Conservation (phyloP, 1,140 invertebrate species). For the Drosophila auraria region DNA sequence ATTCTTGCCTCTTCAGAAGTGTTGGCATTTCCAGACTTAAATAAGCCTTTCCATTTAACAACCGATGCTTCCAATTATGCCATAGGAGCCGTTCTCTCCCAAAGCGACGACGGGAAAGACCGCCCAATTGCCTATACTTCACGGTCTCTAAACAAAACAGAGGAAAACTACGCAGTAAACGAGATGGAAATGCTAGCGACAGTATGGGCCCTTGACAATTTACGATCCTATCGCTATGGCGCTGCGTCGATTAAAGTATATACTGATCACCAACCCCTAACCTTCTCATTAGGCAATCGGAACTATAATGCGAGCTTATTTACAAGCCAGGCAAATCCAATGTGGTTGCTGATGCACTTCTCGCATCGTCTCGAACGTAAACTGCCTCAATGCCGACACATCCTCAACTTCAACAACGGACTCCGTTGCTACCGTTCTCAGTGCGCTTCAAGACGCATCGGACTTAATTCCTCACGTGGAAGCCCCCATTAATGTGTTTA, state of each 20-base stretch:
- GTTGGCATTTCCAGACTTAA: conserved; percentile 1
- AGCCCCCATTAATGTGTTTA: too few species aligned
- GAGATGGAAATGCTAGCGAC: conserved; percentile 80
- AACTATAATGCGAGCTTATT: conserved; percentile 60
- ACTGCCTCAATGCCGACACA: neutral
- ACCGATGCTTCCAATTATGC: neutral
- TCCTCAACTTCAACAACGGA: neutral
- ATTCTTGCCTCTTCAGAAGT: too few species aligned
- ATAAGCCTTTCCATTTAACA: conserved; percentile 4
- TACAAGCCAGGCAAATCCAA: conserved; percentile 3
- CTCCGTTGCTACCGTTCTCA: conserved; percentile 5
- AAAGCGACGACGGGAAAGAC: too few species aligned
- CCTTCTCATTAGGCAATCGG: conserved; percentile 80
- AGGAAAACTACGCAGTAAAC: conserved; percentile 58
- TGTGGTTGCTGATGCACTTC: conserved; percentile 45
- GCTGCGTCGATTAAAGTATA: conserved; percentile 21
- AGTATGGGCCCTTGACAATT: conserved; percentile 81
- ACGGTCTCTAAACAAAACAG: too few species aligned
- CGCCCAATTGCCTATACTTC: too few species aligned
- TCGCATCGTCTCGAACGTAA: conserved; percentile 37
- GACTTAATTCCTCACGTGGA: too few species aligned
- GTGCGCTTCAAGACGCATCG: neutral
- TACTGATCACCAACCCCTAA: conserved; percentile 79
- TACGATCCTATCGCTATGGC: conserved; percentile 65
- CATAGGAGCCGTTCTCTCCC: too few species aligned